Conservation (phyloP, 2,113 vertebrate species). For the Calyptommatus sinebrachiatus region DNA sequence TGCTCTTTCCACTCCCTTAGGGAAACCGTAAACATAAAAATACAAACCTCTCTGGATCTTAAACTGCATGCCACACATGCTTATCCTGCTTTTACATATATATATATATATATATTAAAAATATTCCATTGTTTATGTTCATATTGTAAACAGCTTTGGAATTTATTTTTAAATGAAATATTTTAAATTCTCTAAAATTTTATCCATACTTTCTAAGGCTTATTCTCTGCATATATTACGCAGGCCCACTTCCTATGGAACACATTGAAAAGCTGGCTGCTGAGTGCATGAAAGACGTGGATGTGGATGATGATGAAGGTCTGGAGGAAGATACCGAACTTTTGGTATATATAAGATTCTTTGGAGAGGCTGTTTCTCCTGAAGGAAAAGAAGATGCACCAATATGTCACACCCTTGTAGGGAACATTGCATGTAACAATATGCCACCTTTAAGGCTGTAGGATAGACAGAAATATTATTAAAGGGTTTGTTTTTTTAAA, state of each 20-base stretch:
- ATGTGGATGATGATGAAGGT: conserved; percentile 84
- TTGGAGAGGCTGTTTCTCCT: neutral
- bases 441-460: neutral
- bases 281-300: conserved; percentile 88
- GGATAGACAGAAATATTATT: neutral
- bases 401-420: neutral
- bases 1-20: no score
- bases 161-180: no score
- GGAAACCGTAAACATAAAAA: no score
- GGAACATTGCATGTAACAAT: neutral
- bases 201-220: neutral
- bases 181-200: no score
- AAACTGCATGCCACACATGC: no score
- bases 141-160: no score
- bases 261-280: conserved; percentile 92
- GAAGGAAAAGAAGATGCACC: neutral
- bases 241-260: conserved; percentile 90
- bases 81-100: no score
- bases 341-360: conserved; percentile 74
- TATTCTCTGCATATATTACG: conserved; percentile 44
- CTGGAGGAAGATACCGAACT: conserved; percentile 80
- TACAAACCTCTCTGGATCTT: no score
- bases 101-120: no score
- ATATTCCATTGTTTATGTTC: no score
- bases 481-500: neutral